These are phyloP conservation scores for Neoseiulus cucumeris DNA, from an alignment of 1,140 invertebrate genomes.

Conservation along the genomic window DNA sequence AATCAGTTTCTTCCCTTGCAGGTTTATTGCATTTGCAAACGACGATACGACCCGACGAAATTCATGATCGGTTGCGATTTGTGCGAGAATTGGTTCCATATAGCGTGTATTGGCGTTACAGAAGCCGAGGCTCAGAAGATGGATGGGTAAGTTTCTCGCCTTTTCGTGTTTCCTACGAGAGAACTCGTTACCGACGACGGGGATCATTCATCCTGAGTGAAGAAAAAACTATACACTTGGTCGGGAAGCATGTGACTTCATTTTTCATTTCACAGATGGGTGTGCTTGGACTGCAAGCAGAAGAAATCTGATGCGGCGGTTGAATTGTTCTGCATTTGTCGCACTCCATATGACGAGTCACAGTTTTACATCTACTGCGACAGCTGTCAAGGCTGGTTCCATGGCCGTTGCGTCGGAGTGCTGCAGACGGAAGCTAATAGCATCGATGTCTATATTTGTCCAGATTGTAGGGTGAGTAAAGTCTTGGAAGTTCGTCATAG, in stretches of 20 bases:
- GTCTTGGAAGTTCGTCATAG: neutral
- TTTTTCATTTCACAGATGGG: neutral
- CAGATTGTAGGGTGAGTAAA: constrained; percentile 51
- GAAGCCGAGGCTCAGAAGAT: constrained; percentile 76
- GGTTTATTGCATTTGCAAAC: constrained; percentile 76
- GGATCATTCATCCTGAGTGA: neutral
- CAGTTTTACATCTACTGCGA: constrained; percentile 98
- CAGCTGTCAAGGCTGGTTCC: constrained; percentile 96
- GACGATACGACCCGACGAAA: constrained; percentile 79
- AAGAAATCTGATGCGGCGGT: constrained; percentile 44
- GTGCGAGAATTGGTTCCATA: constrained; percentile 97
- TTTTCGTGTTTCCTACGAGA: too few species aligned
- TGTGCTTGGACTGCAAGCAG: constrained; percentile 2
- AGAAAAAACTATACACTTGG: too few species aligned
- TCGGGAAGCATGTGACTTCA: too few species aligned
- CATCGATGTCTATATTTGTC: constrained; percentile 89
- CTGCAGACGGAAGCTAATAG: constrained; percentile 77
- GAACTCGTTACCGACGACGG: too few species aligned
- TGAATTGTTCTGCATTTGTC: constrained; percentile 84
- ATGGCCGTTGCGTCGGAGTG: constrained; percentile 88
- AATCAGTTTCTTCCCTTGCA: constrained; percentile 37
- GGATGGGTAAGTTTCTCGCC: constrained; percentile 48
- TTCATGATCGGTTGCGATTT: constrained; percentile 94
- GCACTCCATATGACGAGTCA: constrained; percentile 88
- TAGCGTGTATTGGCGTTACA: constrained; percentile 81